phyloP scores from a whole-genome alignment of 2,113 vertebrate species.

The Cisticola juncidis region DNA sequence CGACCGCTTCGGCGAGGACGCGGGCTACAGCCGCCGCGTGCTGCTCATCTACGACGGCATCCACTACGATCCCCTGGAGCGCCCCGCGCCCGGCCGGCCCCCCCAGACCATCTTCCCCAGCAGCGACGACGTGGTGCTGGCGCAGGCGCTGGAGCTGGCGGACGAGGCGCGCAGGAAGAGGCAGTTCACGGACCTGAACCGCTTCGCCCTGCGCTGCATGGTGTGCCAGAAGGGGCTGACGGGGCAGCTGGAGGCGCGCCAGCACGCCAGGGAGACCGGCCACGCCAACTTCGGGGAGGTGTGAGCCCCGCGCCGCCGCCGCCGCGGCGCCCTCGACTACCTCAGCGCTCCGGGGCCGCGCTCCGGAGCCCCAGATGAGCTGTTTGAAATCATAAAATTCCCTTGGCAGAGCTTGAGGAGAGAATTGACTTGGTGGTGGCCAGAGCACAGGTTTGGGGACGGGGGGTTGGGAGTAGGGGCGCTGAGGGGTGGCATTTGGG shows the following conservation, averaged over 20 bases:
- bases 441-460: not conserved
- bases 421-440: constrained; percentile 43
- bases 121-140: constrained; percentile 87
- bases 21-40: constrained; percentile 88
- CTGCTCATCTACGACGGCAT: constrained; percentile 96
- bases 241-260: constrained; percentile 91
- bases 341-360: constrained; percentile 73
- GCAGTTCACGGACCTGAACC: constrained; percentile 94
- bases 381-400: constrained; percentile 61
- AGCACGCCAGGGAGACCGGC: constrained; percentile 94
- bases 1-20: constrained; percentile 95
- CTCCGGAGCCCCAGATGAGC: constrained; percentile 72
- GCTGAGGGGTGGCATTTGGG: not conserved
- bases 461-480: not conserved
- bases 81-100: constrained; percentile 77
- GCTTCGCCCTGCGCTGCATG: constrained; percentile 92
- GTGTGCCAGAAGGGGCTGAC: constrained; percentile 94
- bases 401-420: constrained; percentile 66
- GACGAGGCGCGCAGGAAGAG: constrained; percentile 91
- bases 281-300: constrained; percentile 97
- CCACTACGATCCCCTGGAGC: constrained; percentile 94
- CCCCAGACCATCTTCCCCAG: constrained; percentile 93
- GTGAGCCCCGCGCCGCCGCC: constrained; percentile 62
- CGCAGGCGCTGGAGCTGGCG: constrained; percentile 91
- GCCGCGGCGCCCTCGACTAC: constrained; percentile 77